Evolutionary conservation across 2,113 vertebrate genomes (phyloP), one percentile per base, ranked within the genome.

Genomic region (Ictalurus punctatus): DNA sequence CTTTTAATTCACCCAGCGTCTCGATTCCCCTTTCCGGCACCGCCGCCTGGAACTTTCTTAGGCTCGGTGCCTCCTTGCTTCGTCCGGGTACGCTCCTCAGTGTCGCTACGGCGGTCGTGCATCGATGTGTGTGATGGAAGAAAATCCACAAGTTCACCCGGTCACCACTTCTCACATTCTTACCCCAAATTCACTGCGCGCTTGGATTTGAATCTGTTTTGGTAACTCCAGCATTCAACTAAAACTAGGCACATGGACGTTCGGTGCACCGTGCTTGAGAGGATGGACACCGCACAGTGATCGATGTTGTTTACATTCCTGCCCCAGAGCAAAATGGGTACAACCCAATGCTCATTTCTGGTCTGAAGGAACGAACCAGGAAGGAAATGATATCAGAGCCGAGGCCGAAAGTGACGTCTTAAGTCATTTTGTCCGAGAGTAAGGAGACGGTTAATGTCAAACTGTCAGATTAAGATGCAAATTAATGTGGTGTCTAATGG

Each of bases 401-500:
- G 21, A 5, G 30, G 81, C 30, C 40, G n/a, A 44, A 61, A 7
- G 81, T 14, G 30, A 40, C 54, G 4, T 34, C 25, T n/a, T 54
- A 17, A 34, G 59, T 16, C 58, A 34, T 61, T 61, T 83, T 83
- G 30, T 83, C 23, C 13, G 81, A 58, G 14, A 34, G n/a, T 81
- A 19, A 17, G 10, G n/a, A 83, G 59, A 52, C 63, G 12, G 63
- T 67, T 52, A 54, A 69, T 3, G 44, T 84, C 83, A 84, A 84
- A 40, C 37, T 8, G 2, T 1, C 25, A 54, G 83, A 69, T 85
- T 85, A 44, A n/a, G 40, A 69, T 4, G 40, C 12, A 54, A 85
- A 54, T 19, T 69, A 85, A 69, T 85, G 61, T 67, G 61, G 63
- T 52, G 83, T 85, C 83, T 85, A 85, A 85, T 85, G 7, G 65